phyloP scores from a whole-genome alignment of 1,140 invertebrate genomes.

The Lanistes nyassanus region DNA sequence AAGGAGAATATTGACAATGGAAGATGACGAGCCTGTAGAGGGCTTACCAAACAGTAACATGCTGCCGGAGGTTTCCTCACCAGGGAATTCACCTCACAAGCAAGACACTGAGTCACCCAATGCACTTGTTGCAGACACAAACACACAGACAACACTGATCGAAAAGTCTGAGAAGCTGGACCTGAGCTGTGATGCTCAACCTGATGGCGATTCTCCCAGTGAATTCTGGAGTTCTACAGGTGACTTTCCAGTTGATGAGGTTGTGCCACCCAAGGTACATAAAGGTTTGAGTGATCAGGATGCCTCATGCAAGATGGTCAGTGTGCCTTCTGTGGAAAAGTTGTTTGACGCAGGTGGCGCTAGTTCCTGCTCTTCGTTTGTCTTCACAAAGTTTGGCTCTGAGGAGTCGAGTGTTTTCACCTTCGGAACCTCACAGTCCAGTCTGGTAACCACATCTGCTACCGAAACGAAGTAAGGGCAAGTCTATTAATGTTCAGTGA shows the following conservation, averaged over 20 bases:
- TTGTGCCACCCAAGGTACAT: conserved; percentile 34
- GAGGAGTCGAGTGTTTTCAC: conserved; percentile 35
- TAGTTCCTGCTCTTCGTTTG: conserved; percentile 35
- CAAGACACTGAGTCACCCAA: conserved; percentile 29
- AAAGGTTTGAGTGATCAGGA: conserved; percentile 38
- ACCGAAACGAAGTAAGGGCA: conserved; percentile 21
- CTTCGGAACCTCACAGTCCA: conserved; percentile 35
- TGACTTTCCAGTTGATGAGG: conserved; percentile 30
- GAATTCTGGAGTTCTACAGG: conserved; percentile 38
- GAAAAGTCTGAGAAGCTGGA: conserved; percentile 44
- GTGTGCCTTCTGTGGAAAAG: conserved; percentile 34
- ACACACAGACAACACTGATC: conserved; percentile 52
- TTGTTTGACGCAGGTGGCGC: conserved; percentile 40
- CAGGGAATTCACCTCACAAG: conserved; percentile 29
- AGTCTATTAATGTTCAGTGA: conserved; percentile 21
- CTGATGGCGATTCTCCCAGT: conserved; percentile 24
- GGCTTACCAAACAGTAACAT: conserved; percentile 25
- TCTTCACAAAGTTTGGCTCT: conserved; percentile 49
- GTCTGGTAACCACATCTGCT: conserved; percentile 31
- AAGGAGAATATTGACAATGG: conserved; percentile 35
- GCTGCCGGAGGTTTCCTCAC: conserved; percentile 36
- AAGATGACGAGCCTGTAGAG: conserved; percentile 23
- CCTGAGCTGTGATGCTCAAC: conserved; percentile 39
- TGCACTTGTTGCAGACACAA: conserved; percentile 38
- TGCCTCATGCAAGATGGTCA: conserved; percentile 37